These are phyloP conservation scores for Nephrotoma guestfalica DNA, from an alignment of 2,888 invertebrate species.

Conservation along the genomic window DNA sequence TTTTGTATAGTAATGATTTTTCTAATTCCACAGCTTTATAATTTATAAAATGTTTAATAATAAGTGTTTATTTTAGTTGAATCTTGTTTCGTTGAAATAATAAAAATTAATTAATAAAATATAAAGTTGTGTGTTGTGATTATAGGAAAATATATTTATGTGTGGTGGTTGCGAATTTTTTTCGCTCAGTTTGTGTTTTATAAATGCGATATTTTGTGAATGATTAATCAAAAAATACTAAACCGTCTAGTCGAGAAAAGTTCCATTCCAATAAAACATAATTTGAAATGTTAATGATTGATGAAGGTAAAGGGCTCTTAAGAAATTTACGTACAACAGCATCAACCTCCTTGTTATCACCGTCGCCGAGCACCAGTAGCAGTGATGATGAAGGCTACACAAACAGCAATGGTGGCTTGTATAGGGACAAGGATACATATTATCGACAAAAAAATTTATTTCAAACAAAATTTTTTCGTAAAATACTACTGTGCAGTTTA, in stretches of 20 bases:
- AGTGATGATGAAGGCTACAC: not conserved
- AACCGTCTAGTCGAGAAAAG: not conserved
- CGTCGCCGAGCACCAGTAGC: not conserved
- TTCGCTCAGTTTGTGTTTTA: not conserved
- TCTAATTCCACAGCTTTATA: not conserved
- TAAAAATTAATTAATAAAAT: not conserved
- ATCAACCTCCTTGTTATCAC: not conserved
- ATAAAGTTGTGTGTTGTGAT: not conserved
- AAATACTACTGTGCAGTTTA: slow-evolving; percentile 12
- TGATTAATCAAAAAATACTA: not conserved
- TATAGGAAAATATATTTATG: not conserved
- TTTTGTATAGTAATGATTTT: not conserved
- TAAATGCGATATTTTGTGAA: not conserved
- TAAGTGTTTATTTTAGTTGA: not conserved
- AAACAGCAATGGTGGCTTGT: not conserved
- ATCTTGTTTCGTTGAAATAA: not conserved
- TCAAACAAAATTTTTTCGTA: not conserved
- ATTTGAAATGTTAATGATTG: not conserved
- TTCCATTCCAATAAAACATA: not conserved
- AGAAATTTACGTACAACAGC: not conserved
- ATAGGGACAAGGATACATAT: not conserved
- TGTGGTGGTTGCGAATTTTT: not conserved
- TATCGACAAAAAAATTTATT: not conserved
- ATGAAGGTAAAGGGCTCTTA: not conserved
- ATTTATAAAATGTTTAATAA: not conserved